These are phyloP conservation scores for Diceros bicornis DNA, from an alignment of 2,797 vertebrate genomes.

Conservation along the genomic window DNA sequence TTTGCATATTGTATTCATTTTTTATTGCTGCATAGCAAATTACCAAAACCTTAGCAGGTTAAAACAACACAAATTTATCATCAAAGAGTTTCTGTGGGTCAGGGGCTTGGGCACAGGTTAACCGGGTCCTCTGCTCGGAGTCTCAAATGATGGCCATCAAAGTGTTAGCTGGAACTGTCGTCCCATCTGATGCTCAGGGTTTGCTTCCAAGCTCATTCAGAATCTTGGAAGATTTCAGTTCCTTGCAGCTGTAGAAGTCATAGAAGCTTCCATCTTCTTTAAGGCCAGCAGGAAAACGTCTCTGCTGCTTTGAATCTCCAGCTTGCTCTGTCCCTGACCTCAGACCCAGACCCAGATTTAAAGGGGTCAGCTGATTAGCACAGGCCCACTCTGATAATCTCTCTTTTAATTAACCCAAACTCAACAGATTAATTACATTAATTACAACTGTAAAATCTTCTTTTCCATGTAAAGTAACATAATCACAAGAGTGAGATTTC, in stretches of 20 bases:
- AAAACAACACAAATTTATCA: neutral
- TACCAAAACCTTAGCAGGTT: neutral
- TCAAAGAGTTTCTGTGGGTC: neutral
- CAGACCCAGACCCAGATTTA: neutral
- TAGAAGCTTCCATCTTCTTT: neutral
- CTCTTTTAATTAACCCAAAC: constrained; percentile 16
- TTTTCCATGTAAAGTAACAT: constrained; percentile 1
- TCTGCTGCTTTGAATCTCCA: neutral
- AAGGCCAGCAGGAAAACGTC: neutral
- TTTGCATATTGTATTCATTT: neutral
- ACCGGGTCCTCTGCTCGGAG: neutral
- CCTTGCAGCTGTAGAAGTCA: neutral
- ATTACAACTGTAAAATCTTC: constrained; percentile 17
- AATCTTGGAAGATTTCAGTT: neutral
- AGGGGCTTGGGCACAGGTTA: neutral
- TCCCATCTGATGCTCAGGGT: neutral
- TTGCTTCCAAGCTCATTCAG: neutral
- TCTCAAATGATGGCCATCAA: neutral
- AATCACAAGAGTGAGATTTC: neutral
- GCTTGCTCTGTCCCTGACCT: neutral
- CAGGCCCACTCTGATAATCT: neutral
- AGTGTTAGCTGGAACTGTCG: neutral
- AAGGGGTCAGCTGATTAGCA: neutral
- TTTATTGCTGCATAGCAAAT: neutral
- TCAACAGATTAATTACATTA: constrained; percentile 22